Percentiles rank a stretch among this genome's conserved stretches.
Evolutionary conservation across 2,888 invertebrate species (phyloP).

Genomic region (Seladonia tumulorum): DNA sequence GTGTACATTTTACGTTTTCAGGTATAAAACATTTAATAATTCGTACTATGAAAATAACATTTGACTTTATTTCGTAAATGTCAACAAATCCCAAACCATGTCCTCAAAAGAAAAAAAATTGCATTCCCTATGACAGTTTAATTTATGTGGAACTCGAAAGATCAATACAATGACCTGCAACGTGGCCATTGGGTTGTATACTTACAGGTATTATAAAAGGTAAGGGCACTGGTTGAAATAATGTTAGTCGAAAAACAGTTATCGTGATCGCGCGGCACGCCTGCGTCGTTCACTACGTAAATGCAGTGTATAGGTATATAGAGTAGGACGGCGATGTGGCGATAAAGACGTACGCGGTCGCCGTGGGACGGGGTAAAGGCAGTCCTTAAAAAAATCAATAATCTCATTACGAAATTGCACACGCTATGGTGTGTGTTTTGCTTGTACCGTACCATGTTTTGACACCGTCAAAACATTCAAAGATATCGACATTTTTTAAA

Average conservation of each 20-base stretch:
- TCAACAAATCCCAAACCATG: neutral
- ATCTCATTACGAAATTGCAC: constrained; percentile 66
- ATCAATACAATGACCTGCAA: constrained; percentile 54
- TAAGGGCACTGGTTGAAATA: constrained; percentile 38
- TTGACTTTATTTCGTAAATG: neutral
- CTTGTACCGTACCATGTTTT: constrained; percentile 25
- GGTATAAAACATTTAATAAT: neutral
- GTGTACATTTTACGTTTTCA: no score
- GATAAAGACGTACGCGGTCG: constrained; percentile 34
- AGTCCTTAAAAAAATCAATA: constrained; percentile 67
- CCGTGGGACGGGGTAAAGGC: constrained; percentile 17
- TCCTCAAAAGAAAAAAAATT: neutral
- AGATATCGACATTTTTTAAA: neutral
- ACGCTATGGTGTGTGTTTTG: constrained; percentile 27
- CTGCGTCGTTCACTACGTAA: constrained; percentile 49
- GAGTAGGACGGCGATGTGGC: constrained; percentile 36
- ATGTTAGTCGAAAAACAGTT: constrained; percentile 50
- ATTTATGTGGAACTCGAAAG: constrained; percentile 41
- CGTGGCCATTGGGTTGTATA: constrained; percentile 33
- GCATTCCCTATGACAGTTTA: constrained; percentile 17
- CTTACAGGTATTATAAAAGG: constrained; percentile 43
- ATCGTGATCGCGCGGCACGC: constrained; percentile 45
- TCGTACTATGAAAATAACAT: neutral
- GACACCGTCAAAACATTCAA: neutral
- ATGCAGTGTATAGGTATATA: constrained; percentile 22